phyloP scores from a whole-genome alignment of 2,113 vertebrate genomes.

The Danio rerio region GRCz12tu NC_133188.1:7201501-7202000 shows the following conservation, averaged over 20 bases:
- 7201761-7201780: neutral
- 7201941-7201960: slow-evolving; percentile 52
- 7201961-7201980: slow-evolving; percentile 56
- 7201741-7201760: slow-evolving; percentile 9
- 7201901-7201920: slow-evolving; percentile 49
- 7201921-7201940: slow-evolving; percentile 48
- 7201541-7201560: too few relatives aligned
- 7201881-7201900: slow-evolving; percentile 36
- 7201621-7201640: too few relatives aligned
- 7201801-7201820: neutral
- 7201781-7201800: neutral
- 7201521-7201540: too few relatives aligned
- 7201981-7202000: slow-evolving; percentile 58
- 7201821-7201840: slow-evolving; percentile 6
- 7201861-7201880: neutral
- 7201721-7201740: too few relatives aligned
- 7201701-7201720: too few relatives aligned
- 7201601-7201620: too few relatives aligned
- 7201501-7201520: too few relatives aligned
- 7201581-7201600: too few relatives aligned
- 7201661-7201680: too few relatives aligned
- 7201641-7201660: too few relatives aligned
- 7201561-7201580: too few relatives aligned
- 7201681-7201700: too few relatives aligned
- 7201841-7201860: slow-evolving; percentile 12